These are phyloP conservation scores for Arenaria interpres DNA, from an alignment of 2,113 vertebrate species.

Conservation along the genomic window DNA sequence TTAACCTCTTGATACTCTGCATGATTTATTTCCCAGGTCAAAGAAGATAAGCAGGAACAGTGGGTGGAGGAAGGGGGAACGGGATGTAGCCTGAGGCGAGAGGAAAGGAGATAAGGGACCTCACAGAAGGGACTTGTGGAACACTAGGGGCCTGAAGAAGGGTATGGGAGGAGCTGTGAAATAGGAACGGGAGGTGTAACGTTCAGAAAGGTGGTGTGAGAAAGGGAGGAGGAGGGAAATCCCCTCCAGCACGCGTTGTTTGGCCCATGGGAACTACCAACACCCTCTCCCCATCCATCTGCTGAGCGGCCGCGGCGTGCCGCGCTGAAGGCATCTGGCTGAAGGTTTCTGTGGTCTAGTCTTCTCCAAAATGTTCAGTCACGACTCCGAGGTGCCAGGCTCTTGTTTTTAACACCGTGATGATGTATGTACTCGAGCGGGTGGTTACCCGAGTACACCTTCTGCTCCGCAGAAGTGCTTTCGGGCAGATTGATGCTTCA, in stretches of 20 bases:
- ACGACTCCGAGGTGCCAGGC: not conserved
- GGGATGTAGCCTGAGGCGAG: not conserved
- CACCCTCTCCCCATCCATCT: not conserved
- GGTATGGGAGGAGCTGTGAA: not conserved
- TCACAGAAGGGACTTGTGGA: not conserved
- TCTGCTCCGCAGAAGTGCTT: not conserved
- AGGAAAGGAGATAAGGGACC: not conserved
- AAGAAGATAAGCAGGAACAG: not conserved
- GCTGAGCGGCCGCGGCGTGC: not conserved
- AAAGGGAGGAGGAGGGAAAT: not conserved
- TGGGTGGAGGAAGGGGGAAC: not conserved
- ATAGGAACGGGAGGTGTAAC: not conserved
- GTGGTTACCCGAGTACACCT: fast-evolving
- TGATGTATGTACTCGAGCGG: not conserved
- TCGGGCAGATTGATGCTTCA: not conserved
- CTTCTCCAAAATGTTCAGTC: not conserved
- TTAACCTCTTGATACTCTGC: not conserved
- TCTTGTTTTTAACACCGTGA: not conserved
- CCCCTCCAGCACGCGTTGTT: not conserved
- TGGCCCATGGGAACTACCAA: not conserved
- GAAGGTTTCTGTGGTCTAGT: not conserved
- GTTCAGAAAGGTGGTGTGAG: not conserved
- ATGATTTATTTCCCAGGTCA: not conserved
- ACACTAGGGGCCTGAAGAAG: not conserved
- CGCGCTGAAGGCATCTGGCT: slow-evolving; percentile 1